phyloP scores from a whole-genome alignment of 2,888 invertebrate genomes.

The Drosophila helvetica region DNA sequence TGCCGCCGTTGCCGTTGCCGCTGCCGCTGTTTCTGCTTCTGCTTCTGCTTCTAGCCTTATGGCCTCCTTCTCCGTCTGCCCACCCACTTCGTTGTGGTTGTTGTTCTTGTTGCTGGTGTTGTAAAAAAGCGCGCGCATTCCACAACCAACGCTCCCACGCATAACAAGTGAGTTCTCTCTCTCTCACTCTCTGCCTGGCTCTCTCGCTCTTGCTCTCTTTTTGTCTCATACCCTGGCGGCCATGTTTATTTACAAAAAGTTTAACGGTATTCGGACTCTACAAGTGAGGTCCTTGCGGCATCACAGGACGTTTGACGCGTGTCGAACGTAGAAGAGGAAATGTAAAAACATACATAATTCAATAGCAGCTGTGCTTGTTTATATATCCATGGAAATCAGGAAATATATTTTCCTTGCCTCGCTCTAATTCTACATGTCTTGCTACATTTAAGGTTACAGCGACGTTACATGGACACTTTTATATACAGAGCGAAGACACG shows the following conservation, averaged over 20 bases:
- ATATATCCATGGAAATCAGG: too few species aligned
- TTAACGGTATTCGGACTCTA: slow-evolving; percentile 56
- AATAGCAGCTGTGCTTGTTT: too few species aligned
- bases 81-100: slow-evolving; percentile 21
- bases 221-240: slow-evolving; percentile 62
- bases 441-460: too few species aligned
- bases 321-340: too few species aligned
- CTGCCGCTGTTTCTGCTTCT: slow-evolving; percentile 14
- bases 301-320: neutral
- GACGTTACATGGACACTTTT: too few species aligned
- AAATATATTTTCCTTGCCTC: too few species aligned
- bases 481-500: neutral
- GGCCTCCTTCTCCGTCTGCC: slow-evolving; percentile 10
- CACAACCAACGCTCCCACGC: slow-evolving; percentile 62
- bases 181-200: slow-evolving; percentile 22
- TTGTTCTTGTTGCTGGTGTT: slow-evolving; percentile 33
- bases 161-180: slow-evolving; percentile 29
- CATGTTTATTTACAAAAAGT: slow-evolving; percentile 77
- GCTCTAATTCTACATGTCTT: too few species aligned
- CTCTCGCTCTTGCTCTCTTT: slow-evolving; percentile 20
- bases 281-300: slow-evolving; percentile 15
- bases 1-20: slow-evolving; percentile 11
- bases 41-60: slow-evolving; percentile 1
- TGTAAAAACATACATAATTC: too few species aligned
- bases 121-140: slow-evolving; percentile 74